Conservation (phyloP, 2,113 vertebrate species). For the Galeopterus variegatus region DNA sequence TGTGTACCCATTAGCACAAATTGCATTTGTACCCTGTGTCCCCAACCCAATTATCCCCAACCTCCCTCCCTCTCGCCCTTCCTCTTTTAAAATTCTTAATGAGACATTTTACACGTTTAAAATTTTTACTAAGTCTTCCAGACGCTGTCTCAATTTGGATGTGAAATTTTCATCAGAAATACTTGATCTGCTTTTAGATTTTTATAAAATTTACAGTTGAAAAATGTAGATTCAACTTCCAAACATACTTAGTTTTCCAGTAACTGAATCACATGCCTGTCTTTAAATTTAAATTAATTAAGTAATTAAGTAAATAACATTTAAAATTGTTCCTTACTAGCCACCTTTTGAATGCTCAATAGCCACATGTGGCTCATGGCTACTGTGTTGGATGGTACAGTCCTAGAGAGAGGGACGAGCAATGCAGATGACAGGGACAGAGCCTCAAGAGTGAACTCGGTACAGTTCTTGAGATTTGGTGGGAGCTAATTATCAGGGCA, state of each 20-base stretch:
- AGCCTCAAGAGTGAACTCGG: not conserved
- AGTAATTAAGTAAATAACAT: not conserved
- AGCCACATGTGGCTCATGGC: not conserved
- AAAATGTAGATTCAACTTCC: constrained; percentile 12
- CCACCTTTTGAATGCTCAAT: not conserved
- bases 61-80: no score
- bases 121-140: constrained; percentile 15
- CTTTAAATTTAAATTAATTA: constrained; percentile 43
- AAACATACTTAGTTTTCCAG: constrained; percentile 36
- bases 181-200: constrained; percentile 50
- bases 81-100: not conserved
- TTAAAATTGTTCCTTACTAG: not conserved
- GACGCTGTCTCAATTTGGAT: not conserved
- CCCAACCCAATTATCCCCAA: no score
- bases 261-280: constrained; percentile 2
- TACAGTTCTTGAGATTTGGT: not conserved
- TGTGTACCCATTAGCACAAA: no score
- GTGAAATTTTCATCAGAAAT: constrained; percentile 37
- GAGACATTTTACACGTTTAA: constrained; percentile 33
- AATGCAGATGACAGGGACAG: not conserved
- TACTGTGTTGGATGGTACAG: not conserved
- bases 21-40: no score
- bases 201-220: constrained; percentile 22
- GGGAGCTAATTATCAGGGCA: not conserved
- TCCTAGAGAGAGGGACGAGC: not conserved